A percentile compares a stretch with the other conserved stretches of the same genome.
phyloP scores from a whole-genome alignment of 2,113 vertebrate genomes.

The Ceratotherium simum region DNA sequence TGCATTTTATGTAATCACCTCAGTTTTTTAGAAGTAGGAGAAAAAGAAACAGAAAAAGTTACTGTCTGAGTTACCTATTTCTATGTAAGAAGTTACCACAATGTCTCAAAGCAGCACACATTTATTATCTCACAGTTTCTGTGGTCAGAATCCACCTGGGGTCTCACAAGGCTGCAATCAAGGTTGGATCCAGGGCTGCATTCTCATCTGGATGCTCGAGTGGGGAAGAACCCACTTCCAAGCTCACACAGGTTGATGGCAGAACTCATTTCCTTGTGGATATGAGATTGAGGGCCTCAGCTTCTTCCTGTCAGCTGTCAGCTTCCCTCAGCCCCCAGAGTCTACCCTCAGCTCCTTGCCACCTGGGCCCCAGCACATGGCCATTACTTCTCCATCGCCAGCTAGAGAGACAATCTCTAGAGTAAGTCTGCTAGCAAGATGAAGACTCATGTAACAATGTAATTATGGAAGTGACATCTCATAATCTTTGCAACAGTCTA shows the following conservation, averaged over 20 bases:
- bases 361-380: too few relatives aligned
- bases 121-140: not conserved
- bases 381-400: not conserved
- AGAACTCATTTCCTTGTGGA: not conserved
- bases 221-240: not conserved
- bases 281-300: too few relatives aligned
- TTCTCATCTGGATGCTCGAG: not conserved
- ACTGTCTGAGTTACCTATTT: not conserved
- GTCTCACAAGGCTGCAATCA: not conserved
- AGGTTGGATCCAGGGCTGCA: not conserved
- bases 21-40: not conserved
- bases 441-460: not conserved
- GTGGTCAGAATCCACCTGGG: not conserved
- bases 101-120: not conserved
- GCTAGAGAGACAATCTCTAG: not conserved
- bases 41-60: not conserved
- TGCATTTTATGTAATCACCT: not conserved
- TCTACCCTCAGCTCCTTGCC: not conserved
- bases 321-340: not conserved
- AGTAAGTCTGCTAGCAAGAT: not conserved
- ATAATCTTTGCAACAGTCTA: not conserved
- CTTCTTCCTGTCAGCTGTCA: not conserved
- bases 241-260: not conserved
- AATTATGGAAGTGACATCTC: too few relatives aligned
- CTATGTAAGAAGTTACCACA: not conserved